These are phyloP conservation scores for Girardia tigrina DNA, from an alignment of 2,888 invertebrate genomes.

Conservation along the genomic window DNA sequence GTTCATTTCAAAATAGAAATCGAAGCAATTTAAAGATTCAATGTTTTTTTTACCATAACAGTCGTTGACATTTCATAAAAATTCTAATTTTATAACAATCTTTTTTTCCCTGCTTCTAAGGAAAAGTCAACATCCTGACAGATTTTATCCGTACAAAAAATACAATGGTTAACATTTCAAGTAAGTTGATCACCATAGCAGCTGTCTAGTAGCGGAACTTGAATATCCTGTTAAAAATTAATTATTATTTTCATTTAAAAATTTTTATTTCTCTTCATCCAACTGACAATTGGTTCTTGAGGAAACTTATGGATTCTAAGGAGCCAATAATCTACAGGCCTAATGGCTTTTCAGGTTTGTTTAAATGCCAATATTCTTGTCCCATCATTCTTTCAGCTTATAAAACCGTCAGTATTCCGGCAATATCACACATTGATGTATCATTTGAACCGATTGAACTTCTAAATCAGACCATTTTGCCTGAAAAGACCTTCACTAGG, in stretches of 20 bases:
- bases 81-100: too few relatives aligned
- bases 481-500: not conserved
- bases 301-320: not conserved
- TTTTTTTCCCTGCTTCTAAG: not conserved
- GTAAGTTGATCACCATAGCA: not conserved
- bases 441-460: not conserved
- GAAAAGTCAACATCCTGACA: not conserved
- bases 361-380: not conserved
- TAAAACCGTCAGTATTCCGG: not conserved
- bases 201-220: not conserved
- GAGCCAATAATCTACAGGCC: not conserved
- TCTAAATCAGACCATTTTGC: not conserved
- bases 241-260: not conserved
- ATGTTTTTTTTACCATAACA: too few relatives aligned
- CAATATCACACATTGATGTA: not conserved
- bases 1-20: too few relatives aligned
- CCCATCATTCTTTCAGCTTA: not conserved
- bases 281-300: not conserved
- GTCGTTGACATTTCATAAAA: too few relatives aligned
- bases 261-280: not conserved
- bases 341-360: not conserved
- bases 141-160: not conserved
- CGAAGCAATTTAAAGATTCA: too few relatives aligned
- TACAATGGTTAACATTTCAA: not conserved
- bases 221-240: not conserved